Evolutionary conservation across 2,797 vertebrate species (phyloP), one percentile per base, ranked within the genome.

Genomic region (Xenentodon cancila): DNA sequence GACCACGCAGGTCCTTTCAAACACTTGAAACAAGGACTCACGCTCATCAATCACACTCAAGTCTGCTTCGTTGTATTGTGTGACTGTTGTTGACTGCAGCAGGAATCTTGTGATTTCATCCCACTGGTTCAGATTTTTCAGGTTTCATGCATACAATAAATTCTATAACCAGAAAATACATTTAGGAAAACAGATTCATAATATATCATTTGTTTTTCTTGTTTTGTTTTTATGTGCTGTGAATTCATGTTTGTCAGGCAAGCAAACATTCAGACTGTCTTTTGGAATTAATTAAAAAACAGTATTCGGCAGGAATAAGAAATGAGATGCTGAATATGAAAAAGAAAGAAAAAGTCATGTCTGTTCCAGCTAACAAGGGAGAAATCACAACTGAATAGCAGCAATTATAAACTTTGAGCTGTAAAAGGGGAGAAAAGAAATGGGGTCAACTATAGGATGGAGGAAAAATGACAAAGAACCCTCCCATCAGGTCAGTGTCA

Each of bases 251-350:
- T 71, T 77, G 50, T 59, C 0, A 15, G 71, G 51, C 37, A 62
- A 70, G 64, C 37, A 79, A 67, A 68, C 59, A 76, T 52, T 49
- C 40, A 27, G n/a, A 27, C 50, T 70, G 64, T 75, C 68, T 50
- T 80, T 70, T 78, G 50, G 64, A 68, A 63, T 85, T 80, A 73
- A 84, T 87, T 75, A 78, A 69, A 45, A 84, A 76, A 84, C 72
- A 59, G 75, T 57, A 75, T 68, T 79, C 78, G 60, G 62, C 48
- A 52, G 85, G 74, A 56, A 63, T 59, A 42, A 73, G 44, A 73
- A 75, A 76, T 53, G 67, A 86, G 82, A 78, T 79, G 51, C 62
- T 75, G 55, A 70, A n/a, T n/a, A 87, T 72, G 77, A 80, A 82
- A 86, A 50, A n/a, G 34, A 40, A 16, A 27, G 46, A 30, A 20